Percentiles rank a stretch among this genome's conserved stretches.
Conservation (phyloP, 2,797 vertebrate genomes). For the Argyrosomus regius region DNA sequence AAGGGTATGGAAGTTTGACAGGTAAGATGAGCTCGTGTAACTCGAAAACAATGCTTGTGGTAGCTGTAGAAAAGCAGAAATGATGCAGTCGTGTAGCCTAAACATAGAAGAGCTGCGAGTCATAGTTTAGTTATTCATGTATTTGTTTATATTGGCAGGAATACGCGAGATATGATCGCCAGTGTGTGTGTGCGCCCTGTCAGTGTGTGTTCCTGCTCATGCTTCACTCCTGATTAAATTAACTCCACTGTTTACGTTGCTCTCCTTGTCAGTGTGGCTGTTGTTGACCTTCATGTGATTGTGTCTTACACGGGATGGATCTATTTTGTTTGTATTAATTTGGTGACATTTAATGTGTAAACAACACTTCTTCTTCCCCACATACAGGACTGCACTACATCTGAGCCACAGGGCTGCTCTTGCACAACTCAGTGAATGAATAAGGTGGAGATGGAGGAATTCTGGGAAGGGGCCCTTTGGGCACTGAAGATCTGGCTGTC, state of each 20-base stretch:
- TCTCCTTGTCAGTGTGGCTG: neutral
- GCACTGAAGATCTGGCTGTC: constrained; percentile 85
- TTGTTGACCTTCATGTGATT: neutral
- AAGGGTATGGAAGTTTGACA: constrained; percentile 64
- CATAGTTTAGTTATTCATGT: neutral
- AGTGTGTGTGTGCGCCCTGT: constrained; percentile 5
- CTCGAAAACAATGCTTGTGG: neutral
- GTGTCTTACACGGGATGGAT: neutral
- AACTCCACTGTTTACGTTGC: neutral
- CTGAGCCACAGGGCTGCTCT: constrained; percentile 46
- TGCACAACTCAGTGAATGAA: constrained; percentile 38
- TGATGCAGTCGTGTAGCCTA: neutral
- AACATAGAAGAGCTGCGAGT: neutral
- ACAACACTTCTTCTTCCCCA: too few relatives aligned
- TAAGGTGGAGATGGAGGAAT: constrained; percentile 84
- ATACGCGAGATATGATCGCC: constrained; percentile 13
- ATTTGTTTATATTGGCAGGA: constrained; percentile 17
- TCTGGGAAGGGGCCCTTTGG: constrained; percentile 74
- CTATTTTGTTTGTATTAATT: neutral
- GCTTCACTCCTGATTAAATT: constrained; percentile 5
- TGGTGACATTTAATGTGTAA: neutral
- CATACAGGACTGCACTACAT: constrained; percentile 3
- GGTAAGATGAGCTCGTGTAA: constrained; percentile 52
- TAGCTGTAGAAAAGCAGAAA: neutral
- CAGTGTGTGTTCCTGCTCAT: constrained; percentile 5